These are phyloP conservation scores for Brachyrhaphis roseni DNA, from an alignment of 2,797 vertebrate species.

Conservation along the genomic window DNA sequence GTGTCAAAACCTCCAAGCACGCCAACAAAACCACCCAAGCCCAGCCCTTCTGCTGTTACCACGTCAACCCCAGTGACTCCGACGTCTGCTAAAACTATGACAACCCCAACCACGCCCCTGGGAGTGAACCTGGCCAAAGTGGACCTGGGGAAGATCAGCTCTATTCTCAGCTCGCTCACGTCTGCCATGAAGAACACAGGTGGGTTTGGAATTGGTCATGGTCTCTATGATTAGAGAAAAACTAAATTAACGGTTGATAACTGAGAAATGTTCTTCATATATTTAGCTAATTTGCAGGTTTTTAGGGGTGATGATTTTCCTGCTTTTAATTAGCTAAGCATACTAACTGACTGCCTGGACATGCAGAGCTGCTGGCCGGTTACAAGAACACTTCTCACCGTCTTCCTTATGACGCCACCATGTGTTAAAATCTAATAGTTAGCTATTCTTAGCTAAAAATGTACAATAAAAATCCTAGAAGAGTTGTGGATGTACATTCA, in stretches of 20 bases:
- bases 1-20: constrained; percentile 59
- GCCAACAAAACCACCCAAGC: constrained; percentile 56
- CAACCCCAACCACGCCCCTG: constrained; percentile 53
- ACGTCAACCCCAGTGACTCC: constrained; percentile 53
- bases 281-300: background rate
- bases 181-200: constrained; percentile 97
- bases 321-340: background rate
- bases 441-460: background rate
- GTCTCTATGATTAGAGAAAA: background rate
- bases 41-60: constrained; percentile 48
- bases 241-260: background rate
- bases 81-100: constrained; percentile 37
- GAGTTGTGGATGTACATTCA: background rate
- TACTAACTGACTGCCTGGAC: background rate
- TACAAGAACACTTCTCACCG: background rate
- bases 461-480: background rate
- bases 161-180: constrained; percentile 94
- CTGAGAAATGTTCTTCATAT: background rate
- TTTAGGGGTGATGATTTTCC: background rate
- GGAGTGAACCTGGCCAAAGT: constrained; percentile 94
- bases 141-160: constrained; percentile 98
- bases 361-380: background rate
- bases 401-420: background rate
- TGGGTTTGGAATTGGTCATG: constrained; percentile 66
- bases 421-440: background rate